Evolutionary conservation across 2,888 invertebrate species (phyloP), one percentile per base, ranked within the genome.

Genomic region (Elmis aenea): DNA sequence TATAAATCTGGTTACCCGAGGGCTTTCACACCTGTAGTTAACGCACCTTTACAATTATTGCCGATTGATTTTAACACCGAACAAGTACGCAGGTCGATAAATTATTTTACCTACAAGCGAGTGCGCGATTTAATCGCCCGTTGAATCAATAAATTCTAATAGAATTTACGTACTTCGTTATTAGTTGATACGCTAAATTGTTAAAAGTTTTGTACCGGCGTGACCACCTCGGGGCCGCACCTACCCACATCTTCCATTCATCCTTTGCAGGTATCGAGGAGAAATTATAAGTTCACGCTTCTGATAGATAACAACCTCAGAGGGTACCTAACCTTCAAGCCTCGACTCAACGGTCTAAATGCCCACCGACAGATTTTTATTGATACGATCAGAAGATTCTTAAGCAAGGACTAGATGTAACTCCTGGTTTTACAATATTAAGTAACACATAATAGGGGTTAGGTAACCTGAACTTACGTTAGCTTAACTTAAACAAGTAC

Each of bases 151-250:
- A 42, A 51, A 45, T 46, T n/a, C n/a, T n/a, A n/a, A n/a, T n/a
- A n/a, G n/a, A n/a, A n/a, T n/a, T n/a, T n/a, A n/a, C n/a, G n/a
- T n/a, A n/a, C n/a, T n/a, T n/a, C n/a, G n/a, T n/a, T n/a, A n/a
- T n/a, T n/a, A n/a, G n/a, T n/a, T n/a, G n/a, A n/a, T n/a, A n/a
- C n/a, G n/a, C n/a, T n/a, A n/a, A n/a, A n/a, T n/a, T n/a, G n/a
- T n/a, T n/a, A n/a, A n/a, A n/a, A n/a, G n/a, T n/a, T n/a, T n/a
- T n/a, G n/a, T n/a, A n/a, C n/a, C n/a, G n/a, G n/a, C n/a, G n/a
- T 45, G 45, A 49, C 48, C 47, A 50, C 49, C 45, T 45, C 48
- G 49, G 49, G 50, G 46, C 52, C 46, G 42, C 18, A 18, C 18
- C 18, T 18, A 6, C 18, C 18, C 5, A 18, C 8, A 18, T 18